Evolutionary conservation across 2,797 vertebrate species (phyloP).

Genomic region (Parauchenoglanis punctatus): DNA sequence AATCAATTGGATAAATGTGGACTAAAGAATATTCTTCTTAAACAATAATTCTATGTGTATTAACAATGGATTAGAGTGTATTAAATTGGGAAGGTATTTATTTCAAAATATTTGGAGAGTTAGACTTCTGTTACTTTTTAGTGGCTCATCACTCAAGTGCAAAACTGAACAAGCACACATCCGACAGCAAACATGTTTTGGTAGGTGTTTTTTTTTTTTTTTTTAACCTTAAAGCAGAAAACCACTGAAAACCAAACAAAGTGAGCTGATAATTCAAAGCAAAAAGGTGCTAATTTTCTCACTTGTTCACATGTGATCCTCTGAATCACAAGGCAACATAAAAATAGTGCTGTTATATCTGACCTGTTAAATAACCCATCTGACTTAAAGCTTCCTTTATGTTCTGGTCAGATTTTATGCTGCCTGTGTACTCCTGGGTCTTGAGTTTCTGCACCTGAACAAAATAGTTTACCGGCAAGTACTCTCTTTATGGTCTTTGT

Average conservation of each 20-base stretch:
- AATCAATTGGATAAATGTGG: not conserved
- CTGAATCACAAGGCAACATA: not conserved
- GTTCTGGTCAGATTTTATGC: conserved; percentile 84
- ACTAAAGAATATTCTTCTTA: not conserved
- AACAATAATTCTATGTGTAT: not conserved
- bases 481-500: not conserved
- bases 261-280: not conserved
- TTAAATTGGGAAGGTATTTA: not conserved
- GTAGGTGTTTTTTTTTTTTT: too few species aligned
- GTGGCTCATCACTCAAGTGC: not conserved
- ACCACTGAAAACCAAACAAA: not conserved
- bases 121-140: not conserved
- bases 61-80: not conserved
- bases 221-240: not conserved
- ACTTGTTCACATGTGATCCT: not conserved
- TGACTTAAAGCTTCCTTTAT: not conserved
- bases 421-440: conserved; percentile 90
- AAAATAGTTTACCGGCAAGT: conserved; percentile 92
- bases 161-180: not conserved
- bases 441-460: conserved; percentile 92
- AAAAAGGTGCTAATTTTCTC: not conserved
- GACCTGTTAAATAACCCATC: not conserved
- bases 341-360: not conserved
- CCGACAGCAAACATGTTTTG: not conserved
- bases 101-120: not conserved